Conservation (phyloP, 1,140 invertebrate species). For the Coelopa frigida region DNA sequence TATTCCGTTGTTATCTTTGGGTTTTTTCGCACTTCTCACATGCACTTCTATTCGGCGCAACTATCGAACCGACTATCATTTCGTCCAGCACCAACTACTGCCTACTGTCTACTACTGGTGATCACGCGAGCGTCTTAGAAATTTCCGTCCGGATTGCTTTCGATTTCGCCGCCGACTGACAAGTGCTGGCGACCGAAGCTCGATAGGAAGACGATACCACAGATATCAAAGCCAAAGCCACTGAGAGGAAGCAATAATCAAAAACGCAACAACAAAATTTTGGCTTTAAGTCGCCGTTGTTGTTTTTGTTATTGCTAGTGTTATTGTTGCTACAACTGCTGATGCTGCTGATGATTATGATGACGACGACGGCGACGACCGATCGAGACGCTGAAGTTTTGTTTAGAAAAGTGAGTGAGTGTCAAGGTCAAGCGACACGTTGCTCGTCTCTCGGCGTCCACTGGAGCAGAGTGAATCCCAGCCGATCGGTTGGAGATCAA, state of each 20-base stretch:
- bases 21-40: too few relatives aligned
- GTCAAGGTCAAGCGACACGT: conserved; percentile 33
- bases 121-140: conserved; percentile 1
- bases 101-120: too few relatives aligned
- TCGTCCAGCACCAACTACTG: too few relatives aligned
- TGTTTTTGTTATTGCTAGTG: neutral
- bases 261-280: conserved; percentile 16
- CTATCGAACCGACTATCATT: too few relatives aligned
- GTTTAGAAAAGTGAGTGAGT: conserved; percentile 39
- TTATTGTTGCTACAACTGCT: neutral
- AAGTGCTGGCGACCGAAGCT: conserved; percentile 21
- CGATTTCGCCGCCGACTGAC: conserved; percentile 35
- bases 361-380: neutral
- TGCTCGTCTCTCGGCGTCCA: neutral
- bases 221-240: conserved; percentile 8
- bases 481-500: too few relatives aligned
- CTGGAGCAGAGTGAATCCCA: too few relatives aligned
- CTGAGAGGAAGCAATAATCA: conserved; percentile 12
- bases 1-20: too few relatives aligned
- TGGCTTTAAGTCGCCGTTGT: neutral
- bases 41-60: too few relatives aligned
- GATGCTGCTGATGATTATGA: too few relatives aligned
- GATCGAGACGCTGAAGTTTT: neutral
- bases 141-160: conserved; percentile 28
- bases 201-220: conserved; percentile 40